phyloP scores from a whole-genome alignment of 2,113 vertebrate genomes.

The Dunckerocampus dactyliophorus region DNA sequence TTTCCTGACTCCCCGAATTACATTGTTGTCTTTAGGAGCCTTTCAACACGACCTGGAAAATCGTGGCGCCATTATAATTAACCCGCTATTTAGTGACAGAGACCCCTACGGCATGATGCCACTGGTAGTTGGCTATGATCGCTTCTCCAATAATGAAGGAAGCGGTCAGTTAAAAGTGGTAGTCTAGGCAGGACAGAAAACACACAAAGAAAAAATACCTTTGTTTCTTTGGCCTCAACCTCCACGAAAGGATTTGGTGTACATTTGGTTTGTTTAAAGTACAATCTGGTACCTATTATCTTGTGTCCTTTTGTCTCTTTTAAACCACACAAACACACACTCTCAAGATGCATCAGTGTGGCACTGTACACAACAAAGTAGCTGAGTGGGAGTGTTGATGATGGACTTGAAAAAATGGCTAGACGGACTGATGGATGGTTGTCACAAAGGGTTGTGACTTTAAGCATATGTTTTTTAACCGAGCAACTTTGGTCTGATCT shows the following conservation, averaged over 20 bases:
- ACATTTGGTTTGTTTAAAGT: no score
- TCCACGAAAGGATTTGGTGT: no score
- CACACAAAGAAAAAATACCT: conserved; percentile 24
- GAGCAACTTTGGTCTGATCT: background rate
- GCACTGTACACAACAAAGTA: no score
- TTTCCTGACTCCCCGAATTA: conserved; percentile 48
- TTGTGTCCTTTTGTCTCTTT: no score
- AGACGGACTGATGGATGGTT: no score
- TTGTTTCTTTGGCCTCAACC: conserved; percentile 5
- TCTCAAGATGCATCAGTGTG: no score
- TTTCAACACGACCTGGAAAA: conserved; percentile 36
- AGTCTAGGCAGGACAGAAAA: background rate
- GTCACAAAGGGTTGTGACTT: no score
- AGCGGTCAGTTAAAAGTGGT: conserved; percentile 17
- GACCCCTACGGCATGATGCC: conserved; percentile 10
- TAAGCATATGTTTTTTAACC: background rate
- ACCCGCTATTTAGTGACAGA: conserved; percentile 26
- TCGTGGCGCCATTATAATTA: conserved; percentile 46
- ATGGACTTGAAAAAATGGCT: no score
- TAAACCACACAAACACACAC: no score
- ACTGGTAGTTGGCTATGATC: conserved; percentile 38
- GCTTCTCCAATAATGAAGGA: conserved; percentile 23
- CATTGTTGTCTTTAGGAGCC: conserved; percentile 41
- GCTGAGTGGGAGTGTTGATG: no score
- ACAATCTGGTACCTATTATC: no score